These are phyloP conservation scores for Punctoribates punctum DNA, from an alignment of 2,888 invertebrate species.

Conservation along the genomic window DNA sequence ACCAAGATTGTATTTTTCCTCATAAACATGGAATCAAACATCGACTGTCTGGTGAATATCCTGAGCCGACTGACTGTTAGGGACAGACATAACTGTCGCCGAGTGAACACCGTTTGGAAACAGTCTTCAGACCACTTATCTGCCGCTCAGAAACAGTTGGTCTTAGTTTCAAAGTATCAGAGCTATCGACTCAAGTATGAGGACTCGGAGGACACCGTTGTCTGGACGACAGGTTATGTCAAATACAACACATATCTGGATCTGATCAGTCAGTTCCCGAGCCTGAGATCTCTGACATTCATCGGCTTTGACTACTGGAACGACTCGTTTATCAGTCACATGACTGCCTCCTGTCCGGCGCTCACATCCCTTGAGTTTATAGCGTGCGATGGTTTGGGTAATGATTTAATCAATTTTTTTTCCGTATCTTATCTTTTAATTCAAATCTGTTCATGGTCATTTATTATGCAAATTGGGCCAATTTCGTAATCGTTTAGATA, in stretches of 20 bases:
- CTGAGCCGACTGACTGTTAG: conserved; percentile 23
- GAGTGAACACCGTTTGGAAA: conserved; percentile 3
- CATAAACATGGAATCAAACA: conserved; percentile 22
- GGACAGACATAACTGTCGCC: conserved; percentile 36
- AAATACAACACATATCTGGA: conserved; percentile 30
- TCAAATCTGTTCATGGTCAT: too few species aligned
- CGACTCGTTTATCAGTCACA: conserved; percentile 24
- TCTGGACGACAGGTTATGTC: conserved; percentile 32
- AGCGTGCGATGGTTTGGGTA: conserved; percentile 39
- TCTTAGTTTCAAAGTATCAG: neutral
- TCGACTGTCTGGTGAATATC: conserved; percentile 37
- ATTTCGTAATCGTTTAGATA: too few species aligned
- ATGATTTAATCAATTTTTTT: neutral
- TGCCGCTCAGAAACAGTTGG: conserved; percentile 12
- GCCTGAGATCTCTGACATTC: conserved; percentile 16
- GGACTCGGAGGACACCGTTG: conserved; percentile 7
- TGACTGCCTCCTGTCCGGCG: conserved; percentile 22
- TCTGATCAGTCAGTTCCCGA: conserved; percentile 37
- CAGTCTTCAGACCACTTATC: conserved; percentile 19
- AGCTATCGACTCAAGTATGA: conserved; percentile 1
- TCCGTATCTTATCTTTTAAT: too few species aligned
- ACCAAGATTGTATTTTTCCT: neutral
- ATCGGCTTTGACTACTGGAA: conserved; percentile 41
- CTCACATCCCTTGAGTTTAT: conserved; percentile 20
- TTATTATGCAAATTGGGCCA: too few species aligned